Evolutionary conservation across 2,113 vertebrate species (phyloP), one percentile per base, ranked within the genome.

Genomic region (Caloenas nicobarica): DNA sequence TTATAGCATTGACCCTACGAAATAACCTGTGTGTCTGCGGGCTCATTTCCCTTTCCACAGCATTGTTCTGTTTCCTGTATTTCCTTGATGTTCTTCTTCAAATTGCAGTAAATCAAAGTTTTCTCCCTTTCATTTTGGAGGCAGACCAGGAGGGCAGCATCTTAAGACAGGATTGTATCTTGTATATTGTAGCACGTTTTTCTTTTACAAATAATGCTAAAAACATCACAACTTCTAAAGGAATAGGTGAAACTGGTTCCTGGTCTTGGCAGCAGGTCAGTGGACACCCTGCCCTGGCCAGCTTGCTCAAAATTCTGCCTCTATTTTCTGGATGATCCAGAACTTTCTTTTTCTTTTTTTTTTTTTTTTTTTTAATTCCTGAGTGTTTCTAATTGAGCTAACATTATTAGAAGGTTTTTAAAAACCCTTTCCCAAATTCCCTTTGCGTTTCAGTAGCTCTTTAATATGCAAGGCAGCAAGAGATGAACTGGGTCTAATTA

Each of bases 401-500:
- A 98, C 95, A 97, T 98, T 98, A 98, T 98, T 98, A 98, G 95
- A 96, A 97, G 93, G 78, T 48, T 88, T 53, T 4, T 44, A 77
- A 82, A 88, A 81, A 54, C 6, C 48, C 28, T 81, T 95, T 97
- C 97, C 98, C 96, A 98, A 98, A 98, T 98, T 98, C 97, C 98
- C 98, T 97, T 95, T 97, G 97, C 97, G 16, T 98, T 97, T 98
- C 98, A 98, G 97, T 97, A 98, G 97, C 98, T 98, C 97, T 98
- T 98, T 98, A 98, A 98, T 98, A 98, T 98, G 98, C 98, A 97
- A 98, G 97, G 95, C 97, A 97, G 97, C 92, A 81, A 97, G 98
- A 98, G 98, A 98, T 97, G 97, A 98, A 97, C 97, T 96, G 97
- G 97, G 97, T 97, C 98, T 98, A 98, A 98, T 98, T 98, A 98